Conservation (phyloP, 2,797 vertebrate species). For the Oreortyx pictus region DNA sequence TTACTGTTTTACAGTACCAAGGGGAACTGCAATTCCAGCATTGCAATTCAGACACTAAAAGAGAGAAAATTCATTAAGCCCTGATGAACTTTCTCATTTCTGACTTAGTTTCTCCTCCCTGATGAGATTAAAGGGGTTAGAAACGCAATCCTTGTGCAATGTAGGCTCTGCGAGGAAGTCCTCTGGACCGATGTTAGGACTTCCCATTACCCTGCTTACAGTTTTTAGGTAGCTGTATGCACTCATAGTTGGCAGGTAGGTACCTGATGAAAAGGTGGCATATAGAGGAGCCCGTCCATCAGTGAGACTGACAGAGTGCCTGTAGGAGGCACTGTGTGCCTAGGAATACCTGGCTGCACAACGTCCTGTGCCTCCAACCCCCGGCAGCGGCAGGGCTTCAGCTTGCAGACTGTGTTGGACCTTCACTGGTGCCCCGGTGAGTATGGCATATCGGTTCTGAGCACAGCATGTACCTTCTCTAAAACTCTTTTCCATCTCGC, state of each 20-base stretch:
- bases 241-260: accelerated
- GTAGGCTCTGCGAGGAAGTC: not conserved
- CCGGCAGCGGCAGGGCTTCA: accelerated
- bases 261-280: not conserved
- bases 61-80: not conserved
- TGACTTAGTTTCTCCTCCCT: not conserved
- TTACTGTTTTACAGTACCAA: not conserved
- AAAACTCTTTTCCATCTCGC: not conserved
- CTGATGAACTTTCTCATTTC: not conserved
- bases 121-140: not conserved
- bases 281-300: not conserved
- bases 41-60: not conserved
- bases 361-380: not conserved
- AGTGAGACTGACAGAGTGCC: not conserved
- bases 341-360: not conserved
- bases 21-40: not conserved
- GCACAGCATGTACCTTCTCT: not conserved
- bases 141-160: not conserved
- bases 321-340: not conserved
- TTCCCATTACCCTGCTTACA: not conserved
- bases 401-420: not conserved
- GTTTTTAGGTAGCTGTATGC: not conserved
- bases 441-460: not conserved
- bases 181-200: accelerated
- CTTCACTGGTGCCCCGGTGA: not conserved